Conservation (phyloP, 2,797 vertebrate genomes). For the Perodicticus potto region DNA sequence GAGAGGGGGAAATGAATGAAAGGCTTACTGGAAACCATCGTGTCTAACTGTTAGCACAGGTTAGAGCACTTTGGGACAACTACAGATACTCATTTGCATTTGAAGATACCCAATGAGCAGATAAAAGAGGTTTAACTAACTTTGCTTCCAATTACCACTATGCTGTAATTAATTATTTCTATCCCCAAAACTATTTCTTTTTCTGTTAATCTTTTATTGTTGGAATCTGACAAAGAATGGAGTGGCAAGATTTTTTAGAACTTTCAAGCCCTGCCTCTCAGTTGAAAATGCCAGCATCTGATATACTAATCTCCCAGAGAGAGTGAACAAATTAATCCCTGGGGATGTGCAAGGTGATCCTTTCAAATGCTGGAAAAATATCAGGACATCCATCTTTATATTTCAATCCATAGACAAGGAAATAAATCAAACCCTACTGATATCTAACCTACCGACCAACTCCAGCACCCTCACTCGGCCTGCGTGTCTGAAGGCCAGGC, state of each 20-base stretch:
- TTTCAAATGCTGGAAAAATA: background rate
- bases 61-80: background rate
- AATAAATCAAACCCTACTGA: background rate
- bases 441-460: background rate
- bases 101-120: conserved; percentile 52
- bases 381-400: background rate
- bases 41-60: background rate
- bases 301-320: background rate
- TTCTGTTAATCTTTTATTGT: conserved; percentile 11
- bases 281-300: conserved; percentile 1
- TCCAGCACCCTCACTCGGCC: background rate
- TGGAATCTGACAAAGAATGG: background rate
- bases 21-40: background rate
- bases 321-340: background rate
- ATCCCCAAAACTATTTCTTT: background rate
- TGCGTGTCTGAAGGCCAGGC: background rate
- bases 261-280: background rate
- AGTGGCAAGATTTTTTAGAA: conserved; percentile 29
- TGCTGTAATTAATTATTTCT: conserved; percentile 61
- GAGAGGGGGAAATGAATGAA: background rate
- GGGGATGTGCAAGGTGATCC: background rate
- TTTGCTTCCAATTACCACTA: conserved; percentile 52
- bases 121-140: conserved; percentile 42
- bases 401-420: background rate
- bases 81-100: conserved; percentile 40